A percentile compares a stretch with the other conserved stretches of the same genome.
Evolutionary conservation across 1,140 invertebrate genomes (phyloP).

Genomic region (Bombus confusus): DNA sequence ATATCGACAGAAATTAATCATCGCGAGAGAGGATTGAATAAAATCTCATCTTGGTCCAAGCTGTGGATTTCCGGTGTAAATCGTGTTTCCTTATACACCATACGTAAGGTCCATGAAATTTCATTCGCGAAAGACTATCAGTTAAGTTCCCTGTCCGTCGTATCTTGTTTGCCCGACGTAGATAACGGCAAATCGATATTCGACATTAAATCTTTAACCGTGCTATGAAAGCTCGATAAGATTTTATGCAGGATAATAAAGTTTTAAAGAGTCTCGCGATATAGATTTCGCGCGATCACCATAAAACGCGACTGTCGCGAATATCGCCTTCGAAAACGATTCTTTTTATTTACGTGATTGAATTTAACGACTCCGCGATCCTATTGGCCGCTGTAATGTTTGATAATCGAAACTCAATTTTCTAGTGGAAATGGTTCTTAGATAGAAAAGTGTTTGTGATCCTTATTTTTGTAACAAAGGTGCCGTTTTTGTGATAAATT

Average conservation of each 20-base stretch:
- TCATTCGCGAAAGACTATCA: background rate
- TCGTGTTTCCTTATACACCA: background rate
- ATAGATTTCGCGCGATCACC: constrained; percentile 2
- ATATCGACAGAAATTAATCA: background rate
- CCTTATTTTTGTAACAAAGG: background rate
- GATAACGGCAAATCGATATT: constrained; percentile 41
- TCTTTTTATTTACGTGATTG: background rate
- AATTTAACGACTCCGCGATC: background rate
- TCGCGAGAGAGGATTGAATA: background rate
- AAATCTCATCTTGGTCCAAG: background rate
- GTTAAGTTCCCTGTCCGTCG: background rate
- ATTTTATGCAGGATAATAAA: constrained; percentile 33
- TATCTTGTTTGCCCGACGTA: background rate
- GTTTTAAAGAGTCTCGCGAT: background rate
- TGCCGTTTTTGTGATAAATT: background rate
- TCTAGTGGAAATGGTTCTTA: background rate
- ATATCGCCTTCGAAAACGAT: background rate
- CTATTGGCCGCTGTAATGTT: background rate
- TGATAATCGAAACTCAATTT: background rate
- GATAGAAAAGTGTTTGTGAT: background rate
- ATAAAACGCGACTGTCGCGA: background rate
- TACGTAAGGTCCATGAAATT: background rate
- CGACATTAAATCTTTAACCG: constrained; percentile 28
- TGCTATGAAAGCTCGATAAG: constrained; percentile 30
- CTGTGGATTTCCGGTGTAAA: background rate